Evolutionary conservation across 2,888 invertebrate species (phyloP).

Genomic region (Parnassius orleans): DNA sequence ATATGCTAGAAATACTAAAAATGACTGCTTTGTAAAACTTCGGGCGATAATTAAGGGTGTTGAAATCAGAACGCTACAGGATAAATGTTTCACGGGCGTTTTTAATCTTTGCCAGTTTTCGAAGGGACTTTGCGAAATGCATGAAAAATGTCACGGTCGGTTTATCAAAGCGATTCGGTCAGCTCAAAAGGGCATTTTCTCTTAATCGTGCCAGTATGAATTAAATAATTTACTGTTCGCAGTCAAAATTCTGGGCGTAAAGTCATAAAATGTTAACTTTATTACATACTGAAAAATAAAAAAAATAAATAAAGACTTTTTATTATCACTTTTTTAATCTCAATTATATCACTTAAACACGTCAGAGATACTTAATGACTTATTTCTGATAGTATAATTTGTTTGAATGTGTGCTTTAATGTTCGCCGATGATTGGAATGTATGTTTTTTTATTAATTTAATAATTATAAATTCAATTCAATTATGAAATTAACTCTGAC

Average conservation of each 20-base stretch:
- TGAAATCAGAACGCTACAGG: constrained; percentile 59
- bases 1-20: constrained; percentile 22
- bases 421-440: no score
- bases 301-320: constrained; percentile 11
- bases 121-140: constrained; percentile 52
- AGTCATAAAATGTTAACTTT: constrained; percentile 23
- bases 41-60: constrained; percentile 48
- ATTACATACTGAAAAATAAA: neutral
- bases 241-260: constrained; percentile 1
- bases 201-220: constrained; percentile 27
- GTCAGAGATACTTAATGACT: neutral
- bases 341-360: constrained; percentile 11
- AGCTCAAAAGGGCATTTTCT: constrained; percentile 54
- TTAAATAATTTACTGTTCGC: constrained; percentile 23
- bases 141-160: constrained; percentile 68
- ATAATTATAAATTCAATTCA: no score
- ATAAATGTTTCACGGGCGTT: constrained; percentile 41
- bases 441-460: no score
- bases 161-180: constrained; percentile 52
- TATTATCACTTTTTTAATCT: constrained; percentile 3
- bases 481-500: no score
- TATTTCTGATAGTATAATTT: no score
- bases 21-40: constrained; percentile 25
- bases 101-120: constrained; percentile 60
- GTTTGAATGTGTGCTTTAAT: no score